These are phyloP conservation scores for Ferdinandea cuprea DNA, from an alignment of 2,888 invertebrate genomes.

Conservation along the genomic window DNA sequence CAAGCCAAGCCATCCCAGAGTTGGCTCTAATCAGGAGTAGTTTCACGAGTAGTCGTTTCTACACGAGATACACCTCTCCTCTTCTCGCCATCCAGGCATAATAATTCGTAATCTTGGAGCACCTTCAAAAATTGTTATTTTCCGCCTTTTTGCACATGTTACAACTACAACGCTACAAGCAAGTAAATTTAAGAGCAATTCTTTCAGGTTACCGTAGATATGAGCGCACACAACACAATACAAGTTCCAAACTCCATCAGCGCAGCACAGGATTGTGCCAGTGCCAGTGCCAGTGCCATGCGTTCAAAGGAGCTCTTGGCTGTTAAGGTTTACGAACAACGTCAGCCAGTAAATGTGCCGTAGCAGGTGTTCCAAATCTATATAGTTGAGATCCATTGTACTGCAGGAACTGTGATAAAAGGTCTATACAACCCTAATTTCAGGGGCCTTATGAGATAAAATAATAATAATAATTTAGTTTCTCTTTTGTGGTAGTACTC, in stretches of 20 bases:
- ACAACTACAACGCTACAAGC: constrained; percentile 25
- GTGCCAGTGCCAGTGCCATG: not conserved
- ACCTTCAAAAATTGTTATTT: constrained; percentile 55
- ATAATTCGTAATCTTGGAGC: constrained; percentile 41
- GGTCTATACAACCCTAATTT: constrained; percentile 15
- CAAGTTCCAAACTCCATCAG: not conserved
- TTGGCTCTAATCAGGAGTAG: constrained; percentile 24
- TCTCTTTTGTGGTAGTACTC: constrained; percentile 10
- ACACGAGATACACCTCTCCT: too few relatives aligned
- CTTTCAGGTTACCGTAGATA: constrained; percentile 25
- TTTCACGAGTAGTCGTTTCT: constrained; percentile 10
- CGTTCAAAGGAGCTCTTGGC: not conserved
- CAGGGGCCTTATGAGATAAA: constrained; percentile 9
- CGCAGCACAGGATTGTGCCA: too few relatives aligned
- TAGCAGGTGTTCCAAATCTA: constrained; percentile 48
- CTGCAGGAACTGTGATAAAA: constrained; percentile 11
- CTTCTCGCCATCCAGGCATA: not conserved
- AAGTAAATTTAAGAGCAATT: constrained; percentile 40
- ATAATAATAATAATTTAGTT: constrained; percentile 22
- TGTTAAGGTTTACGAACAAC: constrained; percentile 15
- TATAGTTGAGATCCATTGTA: constrained; percentile 22
- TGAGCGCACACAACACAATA: not conserved
- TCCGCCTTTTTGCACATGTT: constrained; percentile 45
- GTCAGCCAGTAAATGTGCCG: constrained; percentile 16
- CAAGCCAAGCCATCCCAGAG: constrained; percentile 7